phyloP scores from a whole-genome alignment of 2,888 invertebrate genomes.

The Drosophila nigricruria region DNA sequence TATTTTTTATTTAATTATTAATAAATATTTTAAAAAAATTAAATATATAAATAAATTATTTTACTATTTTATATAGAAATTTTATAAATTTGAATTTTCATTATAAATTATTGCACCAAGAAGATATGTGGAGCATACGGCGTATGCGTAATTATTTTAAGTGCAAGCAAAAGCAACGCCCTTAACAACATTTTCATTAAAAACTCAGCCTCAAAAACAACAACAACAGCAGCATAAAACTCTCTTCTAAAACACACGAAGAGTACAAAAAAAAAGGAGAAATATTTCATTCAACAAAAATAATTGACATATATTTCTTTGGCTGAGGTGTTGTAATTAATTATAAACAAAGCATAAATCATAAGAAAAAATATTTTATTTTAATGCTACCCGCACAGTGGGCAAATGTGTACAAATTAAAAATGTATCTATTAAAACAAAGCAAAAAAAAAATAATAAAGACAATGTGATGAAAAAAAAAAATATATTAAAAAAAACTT shows the following conservation, averaged over 20 bases:
- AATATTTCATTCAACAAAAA: slow-evolving; percentile 15
- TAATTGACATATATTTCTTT: slow-evolving; percentile 40
- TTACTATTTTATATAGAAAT: not conserved
- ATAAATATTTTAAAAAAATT: too few relatives aligned
- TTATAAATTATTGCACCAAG: slow-evolving; percentile 23
- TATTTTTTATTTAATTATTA: too few relatives aligned
- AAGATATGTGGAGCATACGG: not conserved
- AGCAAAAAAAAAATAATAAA: slow-evolving; percentile 17
- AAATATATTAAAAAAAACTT: slow-evolving; percentile 30
- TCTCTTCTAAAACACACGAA: not conserved
- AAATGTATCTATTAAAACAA: slow-evolving; percentile 10
- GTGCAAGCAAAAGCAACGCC: not conserved
- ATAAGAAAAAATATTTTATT: slow-evolving; percentile 12
- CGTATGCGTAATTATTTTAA: slow-evolving; percentile 33
- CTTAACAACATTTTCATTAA: not conserved
- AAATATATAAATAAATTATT: too few relatives aligned
- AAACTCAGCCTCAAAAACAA: not conserved
- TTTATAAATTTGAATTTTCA: not conserved
- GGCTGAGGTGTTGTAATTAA: slow-evolving; percentile 63
- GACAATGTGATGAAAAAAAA: not conserved
- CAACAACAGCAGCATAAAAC: not conserved
- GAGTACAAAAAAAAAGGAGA: not conserved
- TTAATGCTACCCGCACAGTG: slow-evolving; percentile 22
- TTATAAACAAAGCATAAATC: slow-evolving; percentile 47
- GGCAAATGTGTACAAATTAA: slow-evolving; percentile 18